Conservation (phyloP, 2,113 vertebrate species). For the Triplophysa rosa region DNA sequence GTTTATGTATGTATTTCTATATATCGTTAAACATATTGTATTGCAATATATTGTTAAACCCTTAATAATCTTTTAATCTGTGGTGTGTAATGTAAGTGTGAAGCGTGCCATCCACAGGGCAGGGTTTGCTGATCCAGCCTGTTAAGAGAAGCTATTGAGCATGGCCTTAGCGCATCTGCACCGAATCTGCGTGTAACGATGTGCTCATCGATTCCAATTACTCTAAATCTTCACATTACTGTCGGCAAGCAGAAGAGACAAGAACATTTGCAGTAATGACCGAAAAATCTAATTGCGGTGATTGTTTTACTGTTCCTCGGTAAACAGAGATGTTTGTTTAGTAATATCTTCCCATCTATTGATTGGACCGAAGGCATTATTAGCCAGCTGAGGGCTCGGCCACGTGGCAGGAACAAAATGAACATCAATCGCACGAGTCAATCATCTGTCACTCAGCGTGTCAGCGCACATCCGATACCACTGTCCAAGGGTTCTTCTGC, state of each 20-base stretch:
- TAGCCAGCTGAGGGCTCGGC: conserved; percentile 55
- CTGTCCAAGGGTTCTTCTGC: neutral
- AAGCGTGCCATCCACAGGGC: conserved; percentile 39
- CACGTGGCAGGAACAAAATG: conserved; percentile 58
- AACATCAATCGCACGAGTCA: conserved; percentile 57
- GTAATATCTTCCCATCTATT: conserved; percentile 60
- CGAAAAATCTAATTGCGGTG: conserved; percentile 44
- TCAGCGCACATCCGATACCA: conserved; percentile 18
- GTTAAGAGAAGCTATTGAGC: conserved; percentile 37
- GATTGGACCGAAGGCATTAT: conserved; percentile 62
- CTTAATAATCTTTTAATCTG: neutral
- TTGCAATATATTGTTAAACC: neutral
- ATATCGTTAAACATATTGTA: neutral
- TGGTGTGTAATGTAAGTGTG: neutral
- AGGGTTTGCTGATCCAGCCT: conserved; percentile 48
- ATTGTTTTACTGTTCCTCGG: conserved; percentile 45
- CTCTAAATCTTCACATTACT: conserved; percentile 45
- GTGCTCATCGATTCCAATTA: conserved; percentile 51
- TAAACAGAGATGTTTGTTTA: conserved; percentile 55
- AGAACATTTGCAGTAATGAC: conserved; percentile 42
- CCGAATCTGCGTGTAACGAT: conserved; percentile 31
- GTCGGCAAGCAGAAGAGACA: conserved; percentile 38
- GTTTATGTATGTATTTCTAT: neutral
- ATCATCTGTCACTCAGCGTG: conserved; percentile 55
- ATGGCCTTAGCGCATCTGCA: conserved; percentile 15